Evolutionary conservation across 2,888 invertebrate genomes (phyloP).

Genomic region (Dryomyza anilis): DNA sequence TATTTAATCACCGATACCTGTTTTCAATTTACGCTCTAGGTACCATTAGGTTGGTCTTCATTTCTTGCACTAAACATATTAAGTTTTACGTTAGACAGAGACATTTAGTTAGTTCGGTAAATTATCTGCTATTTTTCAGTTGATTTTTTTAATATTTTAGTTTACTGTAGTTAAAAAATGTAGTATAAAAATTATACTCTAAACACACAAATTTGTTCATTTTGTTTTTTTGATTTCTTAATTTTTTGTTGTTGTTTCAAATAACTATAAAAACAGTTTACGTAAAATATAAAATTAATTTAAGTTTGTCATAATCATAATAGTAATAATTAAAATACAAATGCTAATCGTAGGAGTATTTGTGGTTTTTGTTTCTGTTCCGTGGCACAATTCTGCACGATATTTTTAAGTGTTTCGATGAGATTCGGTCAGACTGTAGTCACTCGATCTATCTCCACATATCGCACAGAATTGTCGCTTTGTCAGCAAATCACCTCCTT

Average conservation of each 20-base stretch:
- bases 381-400: conserved; percentile 61
- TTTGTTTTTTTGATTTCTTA: not conserved
- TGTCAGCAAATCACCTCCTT: conserved; percentile 95
- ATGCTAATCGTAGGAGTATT: conserved; percentile 30
- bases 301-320: conserved; percentile 8
- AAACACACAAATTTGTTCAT: conserved; percentile 9
- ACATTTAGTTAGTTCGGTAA: not conserved
- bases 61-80: not conserved
- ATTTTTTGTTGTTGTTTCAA: not conserved
- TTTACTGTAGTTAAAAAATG: conserved; percentile 17
- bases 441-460: conserved; percentile 87
- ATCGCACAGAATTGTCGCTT: conserved; percentile 93
- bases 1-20: not conserved
- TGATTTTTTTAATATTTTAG: not conserved
- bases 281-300: conserved; percentile 4
- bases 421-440: conserved; percentile 79
- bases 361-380: conserved; percentile 39
- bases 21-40: not conserved
- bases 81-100: conserved; percentile 4
- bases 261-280: not conserved
- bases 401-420: conserved; percentile 35
- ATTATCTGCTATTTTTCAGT: not conserved
- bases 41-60: not conserved
- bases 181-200: conserved; percentile 15
- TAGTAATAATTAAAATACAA: conserved; percentile 27